Evolutionary conservation across 2,113 vertebrate species (phyloP).

Genomic region (Chlorodrepanis virens): DNA sequence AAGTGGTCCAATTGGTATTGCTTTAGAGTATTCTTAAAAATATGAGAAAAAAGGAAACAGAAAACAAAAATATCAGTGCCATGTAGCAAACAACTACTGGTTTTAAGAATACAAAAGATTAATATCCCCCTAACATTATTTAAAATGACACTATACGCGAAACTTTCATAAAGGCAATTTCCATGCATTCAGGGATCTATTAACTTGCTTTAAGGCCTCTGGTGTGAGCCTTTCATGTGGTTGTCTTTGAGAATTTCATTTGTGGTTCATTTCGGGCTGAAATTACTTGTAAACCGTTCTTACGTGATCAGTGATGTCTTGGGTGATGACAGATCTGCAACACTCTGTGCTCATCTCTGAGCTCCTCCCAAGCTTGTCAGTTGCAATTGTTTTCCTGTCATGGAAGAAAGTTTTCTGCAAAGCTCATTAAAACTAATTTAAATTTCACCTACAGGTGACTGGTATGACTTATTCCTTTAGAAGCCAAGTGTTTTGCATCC

Average conservation of each 20-base stretch:
- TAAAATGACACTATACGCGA: background rate
- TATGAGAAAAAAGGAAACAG: background rate
- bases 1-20: background rate
- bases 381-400: background rate
- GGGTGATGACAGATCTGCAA: background rate
- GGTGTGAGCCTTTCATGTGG: background rate
- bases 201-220: conserved; percentile 16
- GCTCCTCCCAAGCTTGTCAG: background rate
- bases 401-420: background rate
- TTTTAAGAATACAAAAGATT: background rate
- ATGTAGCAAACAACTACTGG: background rate
- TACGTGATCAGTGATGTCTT: background rate
- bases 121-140: background rate
- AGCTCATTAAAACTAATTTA: background rate
- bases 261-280: background rate
- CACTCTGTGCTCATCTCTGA: background rate
- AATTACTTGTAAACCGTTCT: background rate
- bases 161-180: conserved; percentile 20
- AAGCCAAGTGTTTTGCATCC: background rate
- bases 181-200: background rate
- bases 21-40: background rate
- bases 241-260: conserved; percentile 9
- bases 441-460: background rate
- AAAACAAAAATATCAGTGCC: background rate
- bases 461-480: background rate